Evolutionary conservation across 1,140 invertebrate species (phyloP).

Genomic region (Coelopa frigida): DNA sequence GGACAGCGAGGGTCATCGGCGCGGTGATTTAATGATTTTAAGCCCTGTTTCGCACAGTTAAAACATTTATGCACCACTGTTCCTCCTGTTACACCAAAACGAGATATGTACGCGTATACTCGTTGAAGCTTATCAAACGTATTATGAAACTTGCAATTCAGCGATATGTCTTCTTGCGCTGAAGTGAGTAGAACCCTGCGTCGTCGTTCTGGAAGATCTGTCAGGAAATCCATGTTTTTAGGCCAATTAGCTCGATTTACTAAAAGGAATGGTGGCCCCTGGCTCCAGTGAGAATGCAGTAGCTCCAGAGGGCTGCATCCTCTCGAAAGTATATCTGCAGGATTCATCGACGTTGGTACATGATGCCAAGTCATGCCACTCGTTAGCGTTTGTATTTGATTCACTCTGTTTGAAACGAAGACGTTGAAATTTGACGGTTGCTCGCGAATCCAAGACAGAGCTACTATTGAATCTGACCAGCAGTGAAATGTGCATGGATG

Average conservation of each 20-base stretch:
- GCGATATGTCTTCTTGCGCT: background rate
- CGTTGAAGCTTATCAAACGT: constrained; percentile 3
- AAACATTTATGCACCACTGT: no score
- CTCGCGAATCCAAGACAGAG: constrained; percentile 27
- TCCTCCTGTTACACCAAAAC: no score
- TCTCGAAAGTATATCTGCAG: constrained; percentile 34
- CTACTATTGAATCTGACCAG: constrained; percentile 38
- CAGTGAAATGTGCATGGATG: background rate
- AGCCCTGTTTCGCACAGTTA: no score
- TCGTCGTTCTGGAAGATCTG: constrained; percentile 25
- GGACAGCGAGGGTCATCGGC: no score
- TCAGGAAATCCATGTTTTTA: background rate
- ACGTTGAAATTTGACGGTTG: constrained; percentile 18
- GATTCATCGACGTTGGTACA: constrained; percentile 29
- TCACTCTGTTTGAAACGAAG: constrained; percentile 30
- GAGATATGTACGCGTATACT: constrained; percentile 13
- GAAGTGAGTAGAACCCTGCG: constrained; percentile 4
- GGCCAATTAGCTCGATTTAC: constrained; percentile 1
- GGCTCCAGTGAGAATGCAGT: constrained; percentile 30
- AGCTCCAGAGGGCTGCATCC: constrained; percentile 23
- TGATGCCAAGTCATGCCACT: constrained; percentile 22
- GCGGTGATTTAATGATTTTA: no score
- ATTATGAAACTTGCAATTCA: constrained; percentile 2
- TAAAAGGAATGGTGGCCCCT: constrained; percentile 26
- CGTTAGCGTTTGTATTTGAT: constrained; percentile 27